Evolutionary conservation across 2,797 vertebrate genomes (phyloP).

Genomic region (Mormyrops attenuatus): DNA sequence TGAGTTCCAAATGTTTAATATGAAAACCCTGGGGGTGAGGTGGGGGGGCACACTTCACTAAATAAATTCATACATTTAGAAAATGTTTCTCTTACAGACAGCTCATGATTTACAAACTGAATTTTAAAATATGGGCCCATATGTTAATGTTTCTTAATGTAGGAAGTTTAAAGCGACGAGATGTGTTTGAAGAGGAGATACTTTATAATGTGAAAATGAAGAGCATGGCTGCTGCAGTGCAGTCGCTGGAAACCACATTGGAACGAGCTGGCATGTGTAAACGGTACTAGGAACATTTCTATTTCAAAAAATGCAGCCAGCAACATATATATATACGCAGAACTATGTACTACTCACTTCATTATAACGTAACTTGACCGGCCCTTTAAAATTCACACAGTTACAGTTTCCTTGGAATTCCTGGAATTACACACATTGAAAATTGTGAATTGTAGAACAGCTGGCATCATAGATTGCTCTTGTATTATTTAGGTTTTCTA

Average conservation of each 20-base stretch:
- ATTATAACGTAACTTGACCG: conserved; percentile 22
- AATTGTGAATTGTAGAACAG: not conserved
- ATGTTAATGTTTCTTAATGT: conserved; percentile 46
- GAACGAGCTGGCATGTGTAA: conserved; percentile 4
- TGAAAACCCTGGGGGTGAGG: conserved; percentile 29
- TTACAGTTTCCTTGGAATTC: not conserved
- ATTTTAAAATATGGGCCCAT: conserved; percentile 40
- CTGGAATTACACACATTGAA: not conserved
- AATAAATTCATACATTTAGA: conserved; percentile 43
- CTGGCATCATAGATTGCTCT: not conserved
- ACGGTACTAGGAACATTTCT: conserved; percentile 15
- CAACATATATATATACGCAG: not conserved
- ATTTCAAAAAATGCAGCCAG: conserved; percentile 16
- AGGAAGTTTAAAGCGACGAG: conserved; percentile 40
- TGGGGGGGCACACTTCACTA: conserved; percentile 20
- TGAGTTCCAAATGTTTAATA: conserved; percentile 42
- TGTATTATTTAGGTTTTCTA: not conserved
- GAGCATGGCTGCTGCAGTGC: conserved; percentile 28
- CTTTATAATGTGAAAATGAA: conserved; percentile 37
- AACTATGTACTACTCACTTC: conserved; percentile 16
- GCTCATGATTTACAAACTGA: conserved; percentile 36
- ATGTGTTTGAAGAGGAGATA: conserved; percentile 42
- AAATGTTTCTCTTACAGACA: conserved; percentile 35
- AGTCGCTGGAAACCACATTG: conserved; percentile 24
- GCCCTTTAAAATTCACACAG: conserved; percentile 13